Conservation (phyloP, 2,888 invertebrate species). For the Dendrolimus pini region DNA sequence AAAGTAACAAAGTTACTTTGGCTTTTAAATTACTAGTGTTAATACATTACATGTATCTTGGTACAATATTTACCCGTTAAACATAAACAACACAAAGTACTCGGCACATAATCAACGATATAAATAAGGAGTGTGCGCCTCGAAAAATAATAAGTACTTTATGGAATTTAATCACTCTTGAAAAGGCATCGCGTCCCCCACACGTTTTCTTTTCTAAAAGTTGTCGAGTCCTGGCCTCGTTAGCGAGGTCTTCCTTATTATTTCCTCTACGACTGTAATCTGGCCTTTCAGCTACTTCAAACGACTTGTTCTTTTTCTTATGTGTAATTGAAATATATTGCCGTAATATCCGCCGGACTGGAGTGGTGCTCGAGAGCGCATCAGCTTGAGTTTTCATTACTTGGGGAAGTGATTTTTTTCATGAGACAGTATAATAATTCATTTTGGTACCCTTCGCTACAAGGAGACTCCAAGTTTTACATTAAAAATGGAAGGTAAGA, state of each 20-base stretch:
- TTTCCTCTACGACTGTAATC: conserved; percentile 68
- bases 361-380: conserved; percentile 65
- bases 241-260: conserved; percentile 67
- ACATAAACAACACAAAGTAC: too few species aligned
- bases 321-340: conserved; percentile 77
- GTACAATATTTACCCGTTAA: too few species aligned
- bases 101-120: too few species aligned
- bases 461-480: conserved; percentile 47
- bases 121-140: background rate
- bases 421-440: conserved; percentile 70
- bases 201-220: conserved; percentile 60
- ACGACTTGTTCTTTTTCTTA: conserved; percentile 76
- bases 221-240: conserved; percentile 54
- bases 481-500: conserved; percentile 27
- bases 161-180: conserved; percentile 46
- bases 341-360: conserved; percentile 73
- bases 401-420: conserved; percentile 68
- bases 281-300: conserved; percentile 73
- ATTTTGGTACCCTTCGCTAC: conserved; percentile 54
- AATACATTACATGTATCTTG: too few species aligned
- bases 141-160: conserved; percentile 5
- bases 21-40: too few species aligned
- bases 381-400: conserved; percentile 73
- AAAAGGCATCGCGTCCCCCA: conserved; percentile 40
- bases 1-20: too few species aligned